phyloP scores from a whole-genome alignment of 2,113 vertebrate species.

The Sinocyclocheilus anophthalmus region DNA sequence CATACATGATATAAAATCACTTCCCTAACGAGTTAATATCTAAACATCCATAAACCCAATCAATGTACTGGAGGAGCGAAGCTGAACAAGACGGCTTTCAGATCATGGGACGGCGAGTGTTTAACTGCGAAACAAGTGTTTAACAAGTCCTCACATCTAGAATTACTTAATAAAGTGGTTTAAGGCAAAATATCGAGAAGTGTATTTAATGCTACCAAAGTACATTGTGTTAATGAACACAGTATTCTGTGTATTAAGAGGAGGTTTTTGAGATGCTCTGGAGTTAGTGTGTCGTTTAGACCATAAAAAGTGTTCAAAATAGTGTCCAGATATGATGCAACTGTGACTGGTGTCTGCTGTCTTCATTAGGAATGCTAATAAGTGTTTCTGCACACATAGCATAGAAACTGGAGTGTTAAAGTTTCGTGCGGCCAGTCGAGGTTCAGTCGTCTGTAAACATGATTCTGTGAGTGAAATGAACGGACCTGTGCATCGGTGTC shows the following conservation, averaged over 20 bases:
- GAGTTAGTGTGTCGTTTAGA: not conserved
- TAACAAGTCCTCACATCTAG: not conserved
- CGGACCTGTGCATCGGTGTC: not conserved
- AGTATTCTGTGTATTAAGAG: not conserved
- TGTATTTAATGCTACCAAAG: not conserved
- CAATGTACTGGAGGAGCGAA: not conserved
- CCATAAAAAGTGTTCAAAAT: not conserved
- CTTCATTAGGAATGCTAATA: not conserved
- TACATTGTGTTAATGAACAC: not conserved
- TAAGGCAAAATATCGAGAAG: not conserved
- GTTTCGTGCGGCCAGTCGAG: not conserved
- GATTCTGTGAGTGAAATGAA: not conserved
- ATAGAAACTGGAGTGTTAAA: not conserved
- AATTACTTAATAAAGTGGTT: not conserved
- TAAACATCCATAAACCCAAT: not conserved
- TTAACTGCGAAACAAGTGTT: too few species aligned
- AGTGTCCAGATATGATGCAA: not conserved
- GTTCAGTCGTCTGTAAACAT: not conserved
- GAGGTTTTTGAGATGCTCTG: not conserved
- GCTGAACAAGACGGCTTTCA: not conserved
- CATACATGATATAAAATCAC: not conserved
- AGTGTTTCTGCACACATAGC: not conserved
- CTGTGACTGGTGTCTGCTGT: not conserved
- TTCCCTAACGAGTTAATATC: not conserved
- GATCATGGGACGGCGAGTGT: too few species aligned